phyloP scores from a whole-genome alignment of 2,113 vertebrate genomes.

The Scolopax mira region DNA sequence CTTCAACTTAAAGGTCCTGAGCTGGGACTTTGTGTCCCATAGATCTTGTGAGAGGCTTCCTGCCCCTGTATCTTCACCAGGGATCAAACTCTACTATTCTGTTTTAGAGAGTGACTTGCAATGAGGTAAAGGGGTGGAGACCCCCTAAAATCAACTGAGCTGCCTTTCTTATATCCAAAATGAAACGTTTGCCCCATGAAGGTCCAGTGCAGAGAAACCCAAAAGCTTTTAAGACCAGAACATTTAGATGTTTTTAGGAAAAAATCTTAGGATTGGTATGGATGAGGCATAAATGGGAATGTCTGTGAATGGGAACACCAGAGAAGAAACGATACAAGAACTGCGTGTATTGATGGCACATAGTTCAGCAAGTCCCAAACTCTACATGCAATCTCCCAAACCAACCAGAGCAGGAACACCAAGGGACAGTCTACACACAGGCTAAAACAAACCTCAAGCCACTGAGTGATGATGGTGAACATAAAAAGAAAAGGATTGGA shows the following conservation, averaged over 20 bases:
- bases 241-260: neutral
- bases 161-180: neutral
- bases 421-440: neutral
- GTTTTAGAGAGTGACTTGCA: neutral
- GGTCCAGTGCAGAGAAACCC: neutral
- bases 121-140: neutral
- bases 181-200: neutral
- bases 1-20: neutral
- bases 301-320: neutral
- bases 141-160: neutral
- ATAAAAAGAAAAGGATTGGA: neutral
- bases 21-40: neutral
- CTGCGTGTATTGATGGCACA: fast-evolving
- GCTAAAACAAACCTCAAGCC: neutral
- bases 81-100: neutral
- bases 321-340: neutral
- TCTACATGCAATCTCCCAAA: neutral
- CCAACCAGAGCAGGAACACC: neutral
- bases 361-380: neutral
- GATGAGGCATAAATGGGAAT: neutral
- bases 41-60: neutral
- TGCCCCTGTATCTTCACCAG: neutral
- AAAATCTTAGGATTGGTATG: neutral
- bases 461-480: neutral
- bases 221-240: neutral